Evolutionary conservation across 1,140 invertebrate species (phyloP), one percentile per base, ranked within the genome.

Genomic region (Sycobia sp.): DNA sequence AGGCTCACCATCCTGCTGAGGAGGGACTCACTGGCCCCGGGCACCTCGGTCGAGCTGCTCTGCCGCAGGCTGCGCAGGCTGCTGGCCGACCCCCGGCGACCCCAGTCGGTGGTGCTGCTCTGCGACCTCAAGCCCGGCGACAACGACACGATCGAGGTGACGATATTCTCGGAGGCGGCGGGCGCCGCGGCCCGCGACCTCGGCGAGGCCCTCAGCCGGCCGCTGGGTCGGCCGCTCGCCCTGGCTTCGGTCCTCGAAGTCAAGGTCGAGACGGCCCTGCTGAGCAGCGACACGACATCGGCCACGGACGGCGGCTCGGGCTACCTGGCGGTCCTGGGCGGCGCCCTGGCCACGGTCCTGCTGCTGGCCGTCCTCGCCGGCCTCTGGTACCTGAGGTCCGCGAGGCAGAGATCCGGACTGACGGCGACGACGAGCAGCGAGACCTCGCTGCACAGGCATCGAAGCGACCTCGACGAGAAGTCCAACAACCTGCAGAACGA

Each of bases 401-500:
- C 67, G 29, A 70, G 78, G 51, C 73, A 77, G 36, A 71, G 78
- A 23, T 78, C 79, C 0, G 79, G 77, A 44, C n/a, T 80, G 11
- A 78, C 76, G 1, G 73, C 79, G 1, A 68, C 83, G 62, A 70
- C 84, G 75, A 69, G 86, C 83, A 69, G 84, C 80, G 67, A 86
- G 77, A 78, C 79, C 0, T 78, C 77, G 77, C 59, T 88, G 78
- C 86, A 85, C 69, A 84, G 89, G 13, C 87, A 88, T 72, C 87
- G 90, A 65, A 89, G 91, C 69, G 90, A 93, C 75, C 65, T 81
- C 5, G 80, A 82, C 47, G 91, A 94, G 70, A 93, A 94, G 72
- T 91, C 90, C 0, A 94, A 94, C 71, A 95, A 95, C 75, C 80
- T 94, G 41, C 92, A 94, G 74, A 94, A 94, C 76, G 92, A 95